Conservation (phyloP, 2,888 invertebrate genomes). For the Xestia xanthographa region DNA sequence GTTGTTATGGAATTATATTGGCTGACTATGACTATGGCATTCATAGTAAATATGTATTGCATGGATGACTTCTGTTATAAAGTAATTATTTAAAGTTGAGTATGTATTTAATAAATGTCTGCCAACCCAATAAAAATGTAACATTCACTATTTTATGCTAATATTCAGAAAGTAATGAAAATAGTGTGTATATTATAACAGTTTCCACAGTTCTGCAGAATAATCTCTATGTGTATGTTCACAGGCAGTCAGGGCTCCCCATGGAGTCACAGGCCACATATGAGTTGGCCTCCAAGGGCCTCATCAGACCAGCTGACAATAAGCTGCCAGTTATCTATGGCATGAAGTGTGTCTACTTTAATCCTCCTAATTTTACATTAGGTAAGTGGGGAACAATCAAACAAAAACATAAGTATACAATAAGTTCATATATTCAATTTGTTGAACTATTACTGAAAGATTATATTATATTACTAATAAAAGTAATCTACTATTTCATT, state of each 20-base stretch:
- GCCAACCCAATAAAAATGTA: not conserved
- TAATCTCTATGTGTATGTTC: slow-evolving; percentile 45
- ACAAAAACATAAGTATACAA: not conserved
- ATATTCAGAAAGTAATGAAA: slow-evolving; percentile 9
- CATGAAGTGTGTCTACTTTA: slow-evolving; percentile 95
- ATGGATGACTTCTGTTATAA: not conserved
- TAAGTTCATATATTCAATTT: not conserved
- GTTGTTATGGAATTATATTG: too few species aligned
- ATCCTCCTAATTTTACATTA: slow-evolving; percentile 95
- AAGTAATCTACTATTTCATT: not conserved
- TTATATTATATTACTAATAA: not conserved
- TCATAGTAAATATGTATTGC: not conserved
- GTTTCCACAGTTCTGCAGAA: not conserved
- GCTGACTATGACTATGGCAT: not conserved
- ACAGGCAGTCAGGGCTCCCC: slow-evolving; percentile 94
- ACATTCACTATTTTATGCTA: not conserved
- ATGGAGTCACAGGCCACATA: slow-evolving; percentile 97
- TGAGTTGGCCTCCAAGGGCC: slow-evolving; percentile 95
- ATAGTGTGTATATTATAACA: not conserved
- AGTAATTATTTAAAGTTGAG: not conserved
- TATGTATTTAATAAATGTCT: not conserved
- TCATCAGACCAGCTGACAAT: slow-evolving; percentile 93
- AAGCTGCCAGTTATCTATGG: slow-evolving; percentile 95
- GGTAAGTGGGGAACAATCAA: slow-evolving; percentile 85
- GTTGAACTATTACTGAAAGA: not conserved